Evolutionary conservation across 2,797 vertebrate genomes (phyloP).

Genomic region (Anguilla anguilla): DNA sequence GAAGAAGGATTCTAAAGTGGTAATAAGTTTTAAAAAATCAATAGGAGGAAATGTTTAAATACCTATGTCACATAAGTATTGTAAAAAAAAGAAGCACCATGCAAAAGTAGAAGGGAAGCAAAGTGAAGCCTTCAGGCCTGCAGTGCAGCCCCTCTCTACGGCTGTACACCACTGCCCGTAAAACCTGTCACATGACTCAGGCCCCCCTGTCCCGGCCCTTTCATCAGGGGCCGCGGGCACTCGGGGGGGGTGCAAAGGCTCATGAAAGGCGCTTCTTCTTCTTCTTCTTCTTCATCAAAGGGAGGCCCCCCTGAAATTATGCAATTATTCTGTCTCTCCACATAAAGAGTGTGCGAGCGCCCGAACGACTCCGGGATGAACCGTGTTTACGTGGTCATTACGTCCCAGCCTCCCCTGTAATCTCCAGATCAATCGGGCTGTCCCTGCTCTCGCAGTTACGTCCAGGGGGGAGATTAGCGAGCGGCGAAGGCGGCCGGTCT

Average conservation of each 20-base stretch:
- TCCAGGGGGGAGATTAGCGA: neutral
- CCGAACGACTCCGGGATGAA: neutral
- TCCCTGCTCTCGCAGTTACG: conserved; percentile 3
- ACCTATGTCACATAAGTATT: neutral
- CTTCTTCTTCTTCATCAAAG: neutral
- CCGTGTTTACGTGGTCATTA: neutral
- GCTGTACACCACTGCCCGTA: neutral
- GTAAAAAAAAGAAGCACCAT: neutral
- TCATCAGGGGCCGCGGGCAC: neutral
- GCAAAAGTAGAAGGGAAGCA: neutral
- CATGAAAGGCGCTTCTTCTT: neutral
- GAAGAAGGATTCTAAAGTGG: neutral
- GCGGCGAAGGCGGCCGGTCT: neutral
- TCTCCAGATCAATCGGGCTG: neutral
- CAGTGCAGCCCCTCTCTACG: neutral
- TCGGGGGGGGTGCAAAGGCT: neutral
- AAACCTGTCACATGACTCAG: neutral
- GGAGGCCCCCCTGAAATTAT: neutral
- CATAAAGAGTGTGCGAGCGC: neutral
- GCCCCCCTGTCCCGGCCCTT: too few relatives aligned
- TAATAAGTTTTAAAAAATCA: neutral
- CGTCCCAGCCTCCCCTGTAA: neutral
- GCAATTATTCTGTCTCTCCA: neutral
- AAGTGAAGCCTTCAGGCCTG: neutral
- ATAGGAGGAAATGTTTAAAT: neutral